These are phyloP conservation scores for Strigamia maritima DNA, from an alignment of 2,888 invertebrate species.

Conservation along the genomic window DNA sequence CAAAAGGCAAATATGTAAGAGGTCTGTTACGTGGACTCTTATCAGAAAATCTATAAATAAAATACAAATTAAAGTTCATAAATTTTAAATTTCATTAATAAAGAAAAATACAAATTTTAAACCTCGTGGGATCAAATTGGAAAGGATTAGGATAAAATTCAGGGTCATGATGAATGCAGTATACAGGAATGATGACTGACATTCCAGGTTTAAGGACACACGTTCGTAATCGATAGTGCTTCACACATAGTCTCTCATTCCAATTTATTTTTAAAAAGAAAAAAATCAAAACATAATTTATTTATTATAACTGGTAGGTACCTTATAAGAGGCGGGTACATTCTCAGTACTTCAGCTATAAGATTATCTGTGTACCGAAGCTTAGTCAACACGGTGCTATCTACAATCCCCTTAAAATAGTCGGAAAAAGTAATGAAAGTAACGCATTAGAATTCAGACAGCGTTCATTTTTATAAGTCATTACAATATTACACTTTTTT, in stretches of 20 bases:
- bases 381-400: background rate
- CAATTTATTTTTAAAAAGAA: background rate
- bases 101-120: background rate
- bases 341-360: conserved; percentile 13
- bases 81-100: background rate
- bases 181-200: conserved; percentile 27
- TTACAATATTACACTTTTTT: too few species aligned
- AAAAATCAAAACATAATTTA: background rate
- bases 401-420: conserved; percentile 18
- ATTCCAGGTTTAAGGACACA: conserved; percentile 13
- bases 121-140: conserved; percentile 7
- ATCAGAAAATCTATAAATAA: background rate
- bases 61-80: background rate
- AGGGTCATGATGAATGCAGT: conserved; percentile 34
- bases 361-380: conserved; percentile 11
- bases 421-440: background rate
- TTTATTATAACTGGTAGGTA: background rate
- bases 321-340: conserved; percentile 27
- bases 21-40: background rate
- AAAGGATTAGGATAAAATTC: conserved; percentile 34
- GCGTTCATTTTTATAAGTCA: too few species aligned
- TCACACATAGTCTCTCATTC: conserved; percentile 12
- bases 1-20: conserved; percentile 13
- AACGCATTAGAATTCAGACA: too few species aligned
- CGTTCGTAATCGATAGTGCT: background rate